Evolutionary conservation across 1,140 invertebrate genomes (phyloP), one percentile per base, ranked within the genome.

Genomic region (Bicyclus anynana): DNA sequence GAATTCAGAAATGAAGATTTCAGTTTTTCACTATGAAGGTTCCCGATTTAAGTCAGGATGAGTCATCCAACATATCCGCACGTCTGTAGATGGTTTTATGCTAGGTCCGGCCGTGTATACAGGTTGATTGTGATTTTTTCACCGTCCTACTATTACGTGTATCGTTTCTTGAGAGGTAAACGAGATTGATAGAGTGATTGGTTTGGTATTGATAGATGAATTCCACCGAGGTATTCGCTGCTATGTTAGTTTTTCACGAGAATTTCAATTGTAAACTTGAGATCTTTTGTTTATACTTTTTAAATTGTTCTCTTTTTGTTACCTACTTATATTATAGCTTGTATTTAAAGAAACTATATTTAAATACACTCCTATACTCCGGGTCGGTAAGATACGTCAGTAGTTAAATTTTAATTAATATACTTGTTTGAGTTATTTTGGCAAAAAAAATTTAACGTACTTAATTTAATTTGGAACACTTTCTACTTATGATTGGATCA

Each of bases 41-140:
- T 26, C 5, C 27, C 10, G 27, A 10, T 29, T 29, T 4, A n/a
- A 6, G 10, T 7, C 29, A 12, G 10, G 29, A 12, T 12, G 29
- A n/a, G n/a, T 7, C 29, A 33, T 0, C 29, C 29, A n/a, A 33
- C 29, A 10, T 33, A 12, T 33, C 12, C 9, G 3, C 7, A 12
- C 12, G 12, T 33, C 29, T 33, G 10, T 33, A 33, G 2, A 33
- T 2, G 29, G 2, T 12, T 12, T 12, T 33, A 4, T 33, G 72
- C 72, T 79, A 81, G 74, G 71, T 69, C 66, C 37, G 71, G n/a
- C 21, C 16, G 5, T 47, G 65, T 51, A 48, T 75, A 83, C 68
- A 79, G 79, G 77, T 38, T 77, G 79, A 27, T 72, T 51, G 53
- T 49, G 20, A 18, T 52, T 60, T 60, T 33, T 33, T 33, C 10